Conservation (phyloP, 2,797 vertebrate genomes). For the Paramormyrops hopkinsi region DNA sequence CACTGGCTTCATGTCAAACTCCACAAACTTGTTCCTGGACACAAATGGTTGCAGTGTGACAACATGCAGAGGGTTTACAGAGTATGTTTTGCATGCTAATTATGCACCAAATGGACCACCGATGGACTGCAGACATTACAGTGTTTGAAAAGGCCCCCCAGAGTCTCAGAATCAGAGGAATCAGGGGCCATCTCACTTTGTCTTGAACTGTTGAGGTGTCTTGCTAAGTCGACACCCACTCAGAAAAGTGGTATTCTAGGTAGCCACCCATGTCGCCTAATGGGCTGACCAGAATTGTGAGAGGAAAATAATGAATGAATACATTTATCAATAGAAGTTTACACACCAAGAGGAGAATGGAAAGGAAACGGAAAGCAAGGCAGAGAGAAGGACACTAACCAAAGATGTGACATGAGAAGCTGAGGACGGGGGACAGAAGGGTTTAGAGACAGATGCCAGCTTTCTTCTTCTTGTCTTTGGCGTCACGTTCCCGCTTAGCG, state of each 20-base stretch:
- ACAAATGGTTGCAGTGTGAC: not conserved
- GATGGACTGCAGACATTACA: not conserved
- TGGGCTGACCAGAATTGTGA: not conserved
- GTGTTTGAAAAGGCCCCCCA: not conserved
- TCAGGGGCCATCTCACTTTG: not conserved
- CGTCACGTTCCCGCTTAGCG: constrained; percentile 81
- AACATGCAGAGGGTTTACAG: not conserved
- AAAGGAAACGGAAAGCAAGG: constrained; percentile 17
- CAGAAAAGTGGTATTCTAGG: not conserved
- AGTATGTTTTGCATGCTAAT: not conserved
- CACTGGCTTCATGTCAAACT: constrained; percentile 99
- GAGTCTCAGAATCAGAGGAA: not conserved
- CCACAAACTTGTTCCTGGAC: constrained; percentile 96
- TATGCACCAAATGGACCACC: not conserved
- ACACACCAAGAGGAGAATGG: not conserved
- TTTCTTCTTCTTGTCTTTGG: constrained; percentile 91
- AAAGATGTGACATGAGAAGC: constrained; percentile 57
- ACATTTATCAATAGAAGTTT: not conserved
- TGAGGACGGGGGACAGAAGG: constrained; percentile 49
- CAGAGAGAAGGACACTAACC: constrained; percentile 68
- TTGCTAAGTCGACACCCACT: not conserved
- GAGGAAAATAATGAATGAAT: not conserved
- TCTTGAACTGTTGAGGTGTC: not conserved
- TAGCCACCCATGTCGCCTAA: not conserved
- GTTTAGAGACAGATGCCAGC: constrained; percentile 85